A percentile compares a stretch with the other conserved stretches of the same genome.
Conservation (phyloP, 2,888 invertebrate genomes). For the Cephus pygmeus region DNA sequence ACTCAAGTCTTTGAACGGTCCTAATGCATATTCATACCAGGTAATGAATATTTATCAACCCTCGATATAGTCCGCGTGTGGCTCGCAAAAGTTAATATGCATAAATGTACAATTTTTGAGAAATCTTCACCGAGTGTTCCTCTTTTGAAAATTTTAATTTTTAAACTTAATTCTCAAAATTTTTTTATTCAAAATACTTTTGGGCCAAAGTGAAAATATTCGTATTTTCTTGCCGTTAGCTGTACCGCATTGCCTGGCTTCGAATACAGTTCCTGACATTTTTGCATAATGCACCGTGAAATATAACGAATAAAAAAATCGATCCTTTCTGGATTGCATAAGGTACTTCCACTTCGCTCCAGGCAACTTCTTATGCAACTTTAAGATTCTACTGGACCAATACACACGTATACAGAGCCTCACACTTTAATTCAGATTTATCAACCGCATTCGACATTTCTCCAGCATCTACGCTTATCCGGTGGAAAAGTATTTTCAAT, state of each 20-base stretch:
- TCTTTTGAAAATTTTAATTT: neutral
- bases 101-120: neutral
- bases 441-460: neutral
- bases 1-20: neutral
- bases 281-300: neutral
- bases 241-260: neutral
- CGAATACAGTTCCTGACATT: neutral
- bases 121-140: neutral
- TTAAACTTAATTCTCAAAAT: neutral
- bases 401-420: neutral
- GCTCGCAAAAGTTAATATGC: too few relatives aligned
- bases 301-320: neutral
- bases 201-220: neutral
- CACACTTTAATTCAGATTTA: neutral
- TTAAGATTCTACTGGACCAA: neutral
- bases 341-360: neutral
- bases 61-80: neutral
- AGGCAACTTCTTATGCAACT: neutral
- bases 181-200: neutral
- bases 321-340: neutral
- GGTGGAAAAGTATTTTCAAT: neutral
- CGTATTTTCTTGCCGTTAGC: neutral
- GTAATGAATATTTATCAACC: neutral
- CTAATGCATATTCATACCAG: neutral
- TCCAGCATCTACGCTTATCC: neutral